Percentiles rank a stretch among this genome's conserved stretches.
Conservation (phyloP, 37 sponge, comb jelly and placozoan species). For the Petrosia ficiformis region DNA sequence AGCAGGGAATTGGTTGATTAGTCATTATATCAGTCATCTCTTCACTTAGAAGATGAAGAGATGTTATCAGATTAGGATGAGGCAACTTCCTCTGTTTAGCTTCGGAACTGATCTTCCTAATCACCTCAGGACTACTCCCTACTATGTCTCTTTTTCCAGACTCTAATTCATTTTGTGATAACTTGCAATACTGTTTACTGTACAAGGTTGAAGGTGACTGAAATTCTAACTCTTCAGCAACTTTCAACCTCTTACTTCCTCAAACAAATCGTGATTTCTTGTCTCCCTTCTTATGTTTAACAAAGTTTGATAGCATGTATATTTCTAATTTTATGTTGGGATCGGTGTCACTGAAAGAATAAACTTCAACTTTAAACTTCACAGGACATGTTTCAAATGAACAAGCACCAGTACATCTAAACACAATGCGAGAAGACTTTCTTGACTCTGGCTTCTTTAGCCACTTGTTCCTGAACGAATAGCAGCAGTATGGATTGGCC, state of each 20-base stretch:
- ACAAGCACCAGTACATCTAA: neutral
- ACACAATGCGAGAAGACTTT: constrained; percentile 3
- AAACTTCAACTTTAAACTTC: neutral
- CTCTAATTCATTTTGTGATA: neutral
- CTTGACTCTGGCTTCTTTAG: neutral
- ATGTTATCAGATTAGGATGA: neutral
- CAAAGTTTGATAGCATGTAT: neutral
- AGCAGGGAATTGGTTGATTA: neutral
- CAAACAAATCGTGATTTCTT: too few relatives aligned
- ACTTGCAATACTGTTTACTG: too few relatives aligned
- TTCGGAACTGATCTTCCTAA: too few relatives aligned
- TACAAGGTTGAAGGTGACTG: too few relatives aligned
- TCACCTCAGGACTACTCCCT: neutral
- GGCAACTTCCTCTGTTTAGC: neutral
- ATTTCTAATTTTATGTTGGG: neutral
- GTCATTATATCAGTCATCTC: neutral
- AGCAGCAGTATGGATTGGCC: constrained; percentile 10
- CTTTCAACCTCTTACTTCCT: too few relatives aligned
- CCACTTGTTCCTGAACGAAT: constrained; percentile 6
- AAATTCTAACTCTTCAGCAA: too few relatives aligned
- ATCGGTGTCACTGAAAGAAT: neutral
- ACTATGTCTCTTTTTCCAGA: neutral
- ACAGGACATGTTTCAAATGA: neutral
- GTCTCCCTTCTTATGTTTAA: too few relatives aligned
- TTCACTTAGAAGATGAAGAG: neutral